A percentile compares a stretch with the other conserved stretches of the same genome.
Conservation (phyloP, 1,140 invertebrate genomes). For the Tribolium madens region DNA sequence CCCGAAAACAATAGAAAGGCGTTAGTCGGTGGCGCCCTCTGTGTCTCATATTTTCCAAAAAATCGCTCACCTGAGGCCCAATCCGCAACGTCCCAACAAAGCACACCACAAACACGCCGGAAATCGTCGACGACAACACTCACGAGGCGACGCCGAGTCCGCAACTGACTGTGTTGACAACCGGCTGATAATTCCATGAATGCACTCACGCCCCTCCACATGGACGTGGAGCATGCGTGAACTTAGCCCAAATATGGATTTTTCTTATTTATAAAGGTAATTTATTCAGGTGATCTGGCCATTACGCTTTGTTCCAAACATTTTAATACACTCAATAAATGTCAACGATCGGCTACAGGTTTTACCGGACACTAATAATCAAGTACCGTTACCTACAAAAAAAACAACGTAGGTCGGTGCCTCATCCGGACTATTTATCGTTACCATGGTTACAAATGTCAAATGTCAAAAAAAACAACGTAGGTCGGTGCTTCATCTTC, state of each 20-base stretch:
- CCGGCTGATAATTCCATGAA: slow-evolving; percentile 43
- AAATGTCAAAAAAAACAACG: neutral
- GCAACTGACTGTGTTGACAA: slow-evolving; percentile 32
- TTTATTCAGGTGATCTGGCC: slow-evolving; percentile 29
- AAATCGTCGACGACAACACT: neutral
- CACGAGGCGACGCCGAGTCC: slow-evolving; percentile 7
- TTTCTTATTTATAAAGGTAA: slow-evolving; percentile 43
- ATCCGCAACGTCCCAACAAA: slow-evolving; percentile 6
- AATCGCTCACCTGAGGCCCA: neutral
- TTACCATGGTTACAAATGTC: too few species aligned
- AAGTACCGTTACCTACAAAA: too few species aligned
- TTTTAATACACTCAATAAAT: neutral
- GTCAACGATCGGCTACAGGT: too few species aligned
- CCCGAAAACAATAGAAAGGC: neutral
- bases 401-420: neutral
- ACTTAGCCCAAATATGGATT: slow-evolving; percentile 37
- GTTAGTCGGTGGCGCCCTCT: neutral
- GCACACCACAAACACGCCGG: neutral
- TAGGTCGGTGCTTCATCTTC: neutral
- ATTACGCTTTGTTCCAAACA: slow-evolving; percentile 2
- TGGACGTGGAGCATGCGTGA: slow-evolving; percentile 41
- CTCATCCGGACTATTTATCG: neutral
- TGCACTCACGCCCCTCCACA: slow-evolving; percentile 43
- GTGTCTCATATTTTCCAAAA: neutral
- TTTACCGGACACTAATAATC: too few species aligned